These are phyloP conservation scores for Phallusia fumigata DNA, from an alignment of 23 tunicate species.

Conservation along the genomic window DNA sequence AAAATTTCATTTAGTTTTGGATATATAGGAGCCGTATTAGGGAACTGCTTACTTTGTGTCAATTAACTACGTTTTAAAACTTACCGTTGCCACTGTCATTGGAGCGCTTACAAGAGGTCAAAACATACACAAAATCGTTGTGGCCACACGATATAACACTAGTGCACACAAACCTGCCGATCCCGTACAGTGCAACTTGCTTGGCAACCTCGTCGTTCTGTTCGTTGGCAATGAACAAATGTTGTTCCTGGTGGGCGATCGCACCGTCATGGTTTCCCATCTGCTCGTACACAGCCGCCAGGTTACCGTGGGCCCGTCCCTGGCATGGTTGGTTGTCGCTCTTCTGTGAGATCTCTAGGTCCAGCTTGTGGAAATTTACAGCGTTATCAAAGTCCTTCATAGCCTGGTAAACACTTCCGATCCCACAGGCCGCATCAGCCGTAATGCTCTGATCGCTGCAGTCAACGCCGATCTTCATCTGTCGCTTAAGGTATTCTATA, in stretches of 20 bases:
- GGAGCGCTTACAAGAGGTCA: no score
- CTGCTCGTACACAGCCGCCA: constrained; percentile 59
- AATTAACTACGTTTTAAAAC: no score
- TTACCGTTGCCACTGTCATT: no score
- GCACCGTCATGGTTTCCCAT: constrained; percentile 39
- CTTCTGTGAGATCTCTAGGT: constrained; percentile 62
- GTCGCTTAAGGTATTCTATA: constrained; percentile 36
- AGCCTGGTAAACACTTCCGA: constrained; percentile 60
- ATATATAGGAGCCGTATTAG: no score
- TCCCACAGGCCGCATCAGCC: constrained; percentile 77
- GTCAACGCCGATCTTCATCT: constrained; percentile 59
- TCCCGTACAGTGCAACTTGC: constrained; percentile 57
- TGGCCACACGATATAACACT: no score
- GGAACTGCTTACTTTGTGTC: no score
- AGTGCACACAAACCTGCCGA: constrained; percentile 51
- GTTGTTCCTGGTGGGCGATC: constrained; percentile 64
- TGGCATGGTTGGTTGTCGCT: constrained; percentile 70
- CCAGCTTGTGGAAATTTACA: constrained; percentile 68
- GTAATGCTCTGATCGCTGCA: constrained; percentile 21
- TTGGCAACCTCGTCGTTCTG: constrained; percentile 69
- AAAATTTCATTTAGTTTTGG: no score
- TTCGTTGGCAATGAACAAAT: constrained; percentile 71
- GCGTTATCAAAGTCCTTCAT: constrained; percentile 60
- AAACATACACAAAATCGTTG: no score
- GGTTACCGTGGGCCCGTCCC: constrained; percentile 84